These are phyloP conservation scores for Trypoxylus dichotomus DNA, from an alignment of 1,140 invertebrate species.

Conservation along the genomic window DNA sequence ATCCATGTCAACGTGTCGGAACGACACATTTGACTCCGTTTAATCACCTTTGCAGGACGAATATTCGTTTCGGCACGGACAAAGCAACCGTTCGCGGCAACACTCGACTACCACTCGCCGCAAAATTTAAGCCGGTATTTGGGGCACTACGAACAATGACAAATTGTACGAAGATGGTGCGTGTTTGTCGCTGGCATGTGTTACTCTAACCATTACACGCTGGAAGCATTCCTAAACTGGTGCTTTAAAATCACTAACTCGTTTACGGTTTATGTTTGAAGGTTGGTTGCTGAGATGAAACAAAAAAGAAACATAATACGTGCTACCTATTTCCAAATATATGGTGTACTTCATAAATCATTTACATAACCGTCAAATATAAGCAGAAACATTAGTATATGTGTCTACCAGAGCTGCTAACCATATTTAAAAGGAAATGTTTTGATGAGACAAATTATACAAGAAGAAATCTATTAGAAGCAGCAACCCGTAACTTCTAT, in stretches of 20 bases:
- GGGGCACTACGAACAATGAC: not conserved
- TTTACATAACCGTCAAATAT: too few species aligned
- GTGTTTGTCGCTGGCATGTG: not conserved
- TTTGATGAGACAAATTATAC: too few species aligned
- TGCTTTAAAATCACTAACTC: not conserved
- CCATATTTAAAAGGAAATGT: too few species aligned
- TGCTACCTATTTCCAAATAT: too few species aligned
- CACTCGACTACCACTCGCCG: not conserved
- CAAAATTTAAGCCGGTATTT: not conserved
- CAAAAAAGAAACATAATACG: too few species aligned
- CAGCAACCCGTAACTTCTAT: too few species aligned
- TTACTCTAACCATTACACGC: not conserved
- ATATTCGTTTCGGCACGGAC: not conserved
- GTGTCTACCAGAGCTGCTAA: too few species aligned
- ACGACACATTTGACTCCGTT: conserved; percentile 25
- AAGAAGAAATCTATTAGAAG: too few species aligned
- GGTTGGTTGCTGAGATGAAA: too few species aligned
- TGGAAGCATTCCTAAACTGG: not conserved
- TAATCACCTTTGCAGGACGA: not conserved
- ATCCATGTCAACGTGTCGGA: conserved; percentile 62
- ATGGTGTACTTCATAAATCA: too few species aligned
- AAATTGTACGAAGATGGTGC: not conserved
- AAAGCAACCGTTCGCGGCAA: not conserved
- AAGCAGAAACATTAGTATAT: too few species aligned
- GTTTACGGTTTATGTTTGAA: too few species aligned